Percentiles rank a stretch among this genome's conserved stretches.
Evolutionary conservation across 2,797 vertebrate species (phyloP).

Genomic region (Gadopsis marmoratus): DNA sequence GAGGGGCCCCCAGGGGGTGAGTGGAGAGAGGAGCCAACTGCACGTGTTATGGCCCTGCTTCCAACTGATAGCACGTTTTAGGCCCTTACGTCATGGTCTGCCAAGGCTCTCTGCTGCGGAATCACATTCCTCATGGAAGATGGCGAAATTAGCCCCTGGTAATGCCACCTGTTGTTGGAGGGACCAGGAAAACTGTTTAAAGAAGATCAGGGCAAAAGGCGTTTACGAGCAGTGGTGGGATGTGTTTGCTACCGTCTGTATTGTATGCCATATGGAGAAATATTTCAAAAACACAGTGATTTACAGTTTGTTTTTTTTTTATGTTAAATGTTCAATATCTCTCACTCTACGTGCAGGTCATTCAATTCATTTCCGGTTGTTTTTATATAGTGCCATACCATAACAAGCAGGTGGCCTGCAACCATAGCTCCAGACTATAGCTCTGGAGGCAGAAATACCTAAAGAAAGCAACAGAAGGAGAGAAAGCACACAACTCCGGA

Average conservation of each 20-base stretch:
- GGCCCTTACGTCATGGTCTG: conserved; percentile 75
- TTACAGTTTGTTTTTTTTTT: no score
- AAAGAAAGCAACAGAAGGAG: no score
- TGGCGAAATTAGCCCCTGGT: conserved; percentile 25
- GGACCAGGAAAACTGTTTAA: background rate
- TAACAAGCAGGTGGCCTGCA: no score
- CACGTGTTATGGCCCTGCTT: conserved; percentile 76
- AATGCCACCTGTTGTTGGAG: conserved; percentile 65
- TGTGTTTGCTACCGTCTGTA: conserved; percentile 26
- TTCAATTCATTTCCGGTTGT: no score
- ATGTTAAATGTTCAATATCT: no score
- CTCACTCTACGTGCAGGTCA: no score
- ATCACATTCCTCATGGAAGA: conserved; percentile 59
- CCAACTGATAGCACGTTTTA: conserved; percentile 71
- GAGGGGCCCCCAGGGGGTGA: conserved; percentile 68
- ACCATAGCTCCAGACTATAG: no score
- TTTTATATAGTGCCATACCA: no score
- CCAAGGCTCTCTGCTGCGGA: conserved; percentile 51
- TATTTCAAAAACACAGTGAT: no score
- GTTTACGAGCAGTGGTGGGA: conserved; percentile 16
- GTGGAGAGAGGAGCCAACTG: conserved; percentile 68
- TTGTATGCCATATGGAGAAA: conserved; percentile 20
- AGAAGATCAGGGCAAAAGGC: conserved; percentile 6
- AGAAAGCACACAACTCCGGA: no score
- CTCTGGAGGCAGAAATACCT: no score